Conservation (phyloP, 1,140 invertebrate species). For the Calephelis virginiensis region DNA sequence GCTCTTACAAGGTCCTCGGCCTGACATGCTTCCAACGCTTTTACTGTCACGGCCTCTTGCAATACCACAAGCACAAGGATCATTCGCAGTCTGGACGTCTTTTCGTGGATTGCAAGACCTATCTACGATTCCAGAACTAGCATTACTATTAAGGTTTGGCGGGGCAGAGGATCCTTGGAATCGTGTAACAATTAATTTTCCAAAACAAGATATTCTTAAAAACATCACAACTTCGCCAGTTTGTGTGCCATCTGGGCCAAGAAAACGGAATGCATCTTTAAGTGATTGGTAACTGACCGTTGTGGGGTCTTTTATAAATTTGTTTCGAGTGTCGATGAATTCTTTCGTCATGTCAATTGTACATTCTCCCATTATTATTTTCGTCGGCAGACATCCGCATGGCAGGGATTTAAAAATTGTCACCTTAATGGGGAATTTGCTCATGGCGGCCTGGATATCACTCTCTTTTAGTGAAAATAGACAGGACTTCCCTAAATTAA, state of each 20-base stretch:
- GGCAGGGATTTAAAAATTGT: slow-evolving; percentile 58
- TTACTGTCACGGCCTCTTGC: slow-evolving; percentile 28
- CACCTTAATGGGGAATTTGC: slow-evolving; percentile 57
- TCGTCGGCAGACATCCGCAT: slow-evolving; percentile 62
- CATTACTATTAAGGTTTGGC: slow-evolving; percentile 37
- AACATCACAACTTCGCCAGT: slow-evolving; percentile 77
- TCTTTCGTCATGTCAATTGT: slow-evolving; percentile 71
- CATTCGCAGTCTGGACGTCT: slow-evolving; percentile 49
- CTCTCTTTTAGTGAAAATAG: slow-evolving; percentile 76
- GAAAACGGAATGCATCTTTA: slow-evolving; percentile 80
- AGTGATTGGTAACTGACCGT: slow-evolving; percentile 71
- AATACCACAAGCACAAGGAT: slow-evolving; percentile 61
- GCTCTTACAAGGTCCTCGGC: slow-evolving; percentile 33
- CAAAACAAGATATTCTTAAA: slow-evolving; percentile 82
- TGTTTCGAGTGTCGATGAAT: slow-evolving; percentile 64
- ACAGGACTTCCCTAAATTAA: slow-evolving; percentile 79
- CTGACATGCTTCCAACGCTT: slow-evolving; percentile 15
- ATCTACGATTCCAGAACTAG: slow-evolving; percentile 41
- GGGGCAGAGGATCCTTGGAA: slow-evolving; percentile 75
- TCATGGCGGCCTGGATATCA: slow-evolving; percentile 67
- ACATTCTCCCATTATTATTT: slow-evolving; percentile 62
- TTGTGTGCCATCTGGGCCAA: slow-evolving; percentile 62
- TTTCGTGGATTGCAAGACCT: slow-evolving; percentile 55
- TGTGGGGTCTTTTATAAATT: slow-evolving; percentile 55
- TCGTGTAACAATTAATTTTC: slow-evolving; percentile 82